Evolutionary conservation across 2,113 vertebrate genomes (phyloP), one percentile per base, ranked within the genome.

Genomic region (Sakesphorus luctuosus): DNA sequence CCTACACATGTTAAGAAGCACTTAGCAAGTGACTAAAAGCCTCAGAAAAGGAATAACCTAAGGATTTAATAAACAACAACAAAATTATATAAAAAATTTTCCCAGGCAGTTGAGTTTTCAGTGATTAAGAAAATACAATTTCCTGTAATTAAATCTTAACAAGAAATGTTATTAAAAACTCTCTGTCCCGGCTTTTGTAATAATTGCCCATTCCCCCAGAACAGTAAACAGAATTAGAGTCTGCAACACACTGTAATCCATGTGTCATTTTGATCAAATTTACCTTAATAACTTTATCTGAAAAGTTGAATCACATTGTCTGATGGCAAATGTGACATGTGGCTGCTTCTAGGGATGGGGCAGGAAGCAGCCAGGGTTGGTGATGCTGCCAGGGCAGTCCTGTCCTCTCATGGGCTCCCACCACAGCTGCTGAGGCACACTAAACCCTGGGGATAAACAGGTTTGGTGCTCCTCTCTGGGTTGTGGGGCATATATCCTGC

Each of bases 121-220:
- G 97, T 98, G 98, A 98, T 98, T 98, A 98, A 98, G 98, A 98
- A 98, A 98, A 98, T 97, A 98, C 98, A 98, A 98, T 98, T 98
- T 98, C 97, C 98, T 98, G 94, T 98, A 98, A 98, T 98, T 98
- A 98, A 98, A 98, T 98, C 98, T 98, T 98, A 98, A 98, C 98
- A 98, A 98, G 98, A 98, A 98, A 98, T 98, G 97, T 98, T 98
- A 98, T 98, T 98, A 98, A 98, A 98, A 98, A 98, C 97, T 97
- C 98, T 98, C 98, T 97, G 97, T 98, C 97, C 98, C 63, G 5
- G 97, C 97, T 98, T 98, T 97, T 97, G 97, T 98, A 98, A 98
- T 98, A 98, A 98, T 98, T 98, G 97, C 97, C 94, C 96, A 96
- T 97, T 98, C 97, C 97, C 97, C 85, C 93, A 98, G 98, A 98